Percentiles rank a stretch among this genome's conserved stretches.
Conservation (phyloP, 2,797 vertebrate species). For the Xenentodon cancila region DNA sequence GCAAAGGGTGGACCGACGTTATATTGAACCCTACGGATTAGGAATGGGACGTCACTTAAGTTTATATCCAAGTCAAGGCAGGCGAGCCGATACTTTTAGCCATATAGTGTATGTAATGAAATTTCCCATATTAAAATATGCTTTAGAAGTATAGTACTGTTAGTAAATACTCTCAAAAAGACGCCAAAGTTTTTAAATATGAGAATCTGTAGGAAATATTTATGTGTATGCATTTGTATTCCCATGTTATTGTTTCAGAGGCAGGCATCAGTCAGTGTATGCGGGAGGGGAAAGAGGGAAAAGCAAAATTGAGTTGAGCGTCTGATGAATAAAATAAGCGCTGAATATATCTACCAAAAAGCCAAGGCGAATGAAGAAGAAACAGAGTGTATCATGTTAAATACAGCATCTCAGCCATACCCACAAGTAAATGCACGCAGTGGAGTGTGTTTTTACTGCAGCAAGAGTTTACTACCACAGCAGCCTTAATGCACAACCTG, state of each 20-base stretch:
- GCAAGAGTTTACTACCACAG: slow-evolving; percentile 15
- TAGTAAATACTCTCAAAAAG: neutral
- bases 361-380: slow-evolving; percentile 3
- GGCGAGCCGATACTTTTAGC: no score
- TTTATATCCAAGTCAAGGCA: no score
- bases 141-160: neutral
- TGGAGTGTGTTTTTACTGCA: slow-evolving; percentile 6
- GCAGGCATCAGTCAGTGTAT: neutral
- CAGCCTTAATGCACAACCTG: slow-evolving; percentile 55
- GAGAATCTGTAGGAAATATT: neutral
- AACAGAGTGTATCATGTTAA: slow-evolving; percentile 13
- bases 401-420: neutral
- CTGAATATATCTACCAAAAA: slow-evolving; percentile 10
- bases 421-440: neutral
- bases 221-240: neutral
- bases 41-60: no score
- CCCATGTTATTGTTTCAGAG: slow-evolving; percentile 2
- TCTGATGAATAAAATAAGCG: slow-evolving; percentile 30
- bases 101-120: no score
- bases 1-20: no score
- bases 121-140: neutral
- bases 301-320: slow-evolving; percentile 13
- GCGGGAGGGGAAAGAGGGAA: slow-evolving; percentile 1
- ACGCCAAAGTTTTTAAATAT: slow-evolving; percentile 12
- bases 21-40: no score